Evolutionary conservation across 2,797 vertebrate genomes (phyloP).

Genomic region (Anolis apletophallus): DNA sequence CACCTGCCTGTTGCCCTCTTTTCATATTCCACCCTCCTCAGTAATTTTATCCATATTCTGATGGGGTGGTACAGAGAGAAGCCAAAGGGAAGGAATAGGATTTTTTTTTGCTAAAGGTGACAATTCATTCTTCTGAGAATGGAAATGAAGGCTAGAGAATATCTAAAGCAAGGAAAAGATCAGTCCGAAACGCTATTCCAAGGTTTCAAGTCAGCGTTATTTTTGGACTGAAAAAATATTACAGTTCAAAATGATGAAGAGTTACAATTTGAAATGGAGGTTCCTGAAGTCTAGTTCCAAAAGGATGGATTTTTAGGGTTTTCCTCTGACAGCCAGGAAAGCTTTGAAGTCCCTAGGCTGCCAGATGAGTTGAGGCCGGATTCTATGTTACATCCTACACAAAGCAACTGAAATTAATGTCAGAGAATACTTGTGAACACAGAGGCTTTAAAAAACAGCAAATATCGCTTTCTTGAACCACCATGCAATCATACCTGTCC

Average conservation of each 20-base stretch:
- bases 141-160: background rate
- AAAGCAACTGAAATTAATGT: background rate
- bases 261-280: conserved; percentile 8
- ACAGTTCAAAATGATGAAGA: background rate
- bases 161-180: background rate
- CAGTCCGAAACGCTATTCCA: background rate
- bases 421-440: background rate
- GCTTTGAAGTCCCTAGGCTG: conserved; percentile 16
- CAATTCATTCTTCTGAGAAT: background rate
- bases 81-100: background rate
- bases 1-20: background rate
- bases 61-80: background rate
- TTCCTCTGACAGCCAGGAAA: background rate
- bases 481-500: background rate
- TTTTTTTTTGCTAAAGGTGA: background rate
- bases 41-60: background rate
- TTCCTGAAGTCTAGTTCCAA: conserved; percentile 15
- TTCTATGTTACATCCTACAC: background rate
- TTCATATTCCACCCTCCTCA: background rate
- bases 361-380: background rate
- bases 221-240: conserved; percentile 7
- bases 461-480: background rate
- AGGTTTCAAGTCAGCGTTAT: background rate
- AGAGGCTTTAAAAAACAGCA: background rate
- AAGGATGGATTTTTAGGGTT: background rate